Base-by-base conservation (phyloP, 92 coral and sea anemone genomes). In the Epizoanthus illoricatus region DNA sequence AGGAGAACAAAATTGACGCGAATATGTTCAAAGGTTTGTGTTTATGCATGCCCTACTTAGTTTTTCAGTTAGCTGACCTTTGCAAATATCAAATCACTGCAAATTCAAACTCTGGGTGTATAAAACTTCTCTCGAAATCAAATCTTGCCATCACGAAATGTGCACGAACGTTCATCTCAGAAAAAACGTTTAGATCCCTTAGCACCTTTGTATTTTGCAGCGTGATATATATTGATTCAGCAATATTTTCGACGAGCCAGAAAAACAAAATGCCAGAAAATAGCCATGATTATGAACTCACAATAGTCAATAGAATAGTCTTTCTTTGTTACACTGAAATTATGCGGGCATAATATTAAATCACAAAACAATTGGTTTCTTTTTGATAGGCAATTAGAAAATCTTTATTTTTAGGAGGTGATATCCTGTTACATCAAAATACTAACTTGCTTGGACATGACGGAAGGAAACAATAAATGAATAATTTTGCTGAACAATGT, bases 391-490 rank as follows among this genome's bases (percentile, higher is more conserved):
- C 52, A 68, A 68, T 68, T 39, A 33, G 73, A 33, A 12, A 68
- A 68, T 68, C 18, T 20, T 68, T 68, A 68, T 68, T 68, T 66
- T 68, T 40, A 68, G 73, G 49, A 5, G 18, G 11, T 33, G 16
- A 12, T n/a, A 19, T 39, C 40, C 43, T 61, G 58, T 61, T 19
- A 61, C 33, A 61, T 19, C 5, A 2, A 6, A 8, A 7, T 19
- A 2, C 3, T n/a, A 21, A 20, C 81, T 9, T 78, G 82, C 71
- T 72, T 58, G 45, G 82, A 78, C 82, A 45, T 2, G 61, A 64
- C 59, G 82, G 82, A 78, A 63, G 40, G 59, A 63, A 62, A 76
- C 60, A 58, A 58, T n/a, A n/a, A n/a, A n/a, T n/a, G n/a, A n/a
- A n/a, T 6, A 56, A 5, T 24, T 17, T 33, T 16, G 18, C 6